Conservation (phyloP, 2,113 vertebrate genomes). For the Ramphastos sulfuratus region DNA sequence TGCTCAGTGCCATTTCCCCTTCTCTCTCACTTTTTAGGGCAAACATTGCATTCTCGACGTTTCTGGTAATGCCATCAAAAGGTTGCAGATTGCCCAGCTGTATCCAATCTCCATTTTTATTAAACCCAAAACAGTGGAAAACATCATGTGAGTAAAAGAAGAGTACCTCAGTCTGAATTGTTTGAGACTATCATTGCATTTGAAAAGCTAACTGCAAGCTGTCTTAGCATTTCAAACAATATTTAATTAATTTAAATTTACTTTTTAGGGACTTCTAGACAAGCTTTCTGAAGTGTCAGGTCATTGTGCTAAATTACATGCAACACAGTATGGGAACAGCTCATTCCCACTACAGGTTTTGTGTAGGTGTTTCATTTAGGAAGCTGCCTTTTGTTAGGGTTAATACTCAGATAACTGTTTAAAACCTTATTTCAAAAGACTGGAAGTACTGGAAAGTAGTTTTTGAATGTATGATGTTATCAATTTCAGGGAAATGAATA, state of each 20-base stretch:
- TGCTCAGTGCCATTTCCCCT: not conserved
- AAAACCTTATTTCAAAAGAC: not conserved
- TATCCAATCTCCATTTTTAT: constrained; percentile 96
- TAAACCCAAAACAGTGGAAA: constrained; percentile 96
- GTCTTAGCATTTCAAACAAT: not conserved
- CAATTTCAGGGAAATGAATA: constrained; percentile 95
- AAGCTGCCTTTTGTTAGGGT: not conserved
- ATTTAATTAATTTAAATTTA: not conserved
- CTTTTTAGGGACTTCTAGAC: not conserved
- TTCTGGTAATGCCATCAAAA: constrained; percentile 98
- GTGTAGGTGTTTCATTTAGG: not conserved
- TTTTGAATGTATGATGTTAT: constrained; percentile 1
- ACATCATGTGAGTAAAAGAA: constrained; percentile 90
- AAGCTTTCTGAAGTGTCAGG: not conserved
- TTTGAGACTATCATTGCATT: not conserved
- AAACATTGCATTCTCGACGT: constrained; percentile 99
- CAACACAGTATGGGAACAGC: not conserved
- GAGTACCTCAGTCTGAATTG: not conserved
- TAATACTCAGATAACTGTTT: not conserved
- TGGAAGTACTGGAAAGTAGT: not conserved
- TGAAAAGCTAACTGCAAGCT: not conserved
- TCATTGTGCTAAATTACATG: not conserved
- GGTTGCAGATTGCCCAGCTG: constrained; percentile 92
- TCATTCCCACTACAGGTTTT: not conserved
- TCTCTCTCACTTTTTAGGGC: constrained; percentile 78